phyloP scores from a whole-genome alignment of 2,797 vertebrate genomes.

The Tenualosa thibaudeaui region DNA sequence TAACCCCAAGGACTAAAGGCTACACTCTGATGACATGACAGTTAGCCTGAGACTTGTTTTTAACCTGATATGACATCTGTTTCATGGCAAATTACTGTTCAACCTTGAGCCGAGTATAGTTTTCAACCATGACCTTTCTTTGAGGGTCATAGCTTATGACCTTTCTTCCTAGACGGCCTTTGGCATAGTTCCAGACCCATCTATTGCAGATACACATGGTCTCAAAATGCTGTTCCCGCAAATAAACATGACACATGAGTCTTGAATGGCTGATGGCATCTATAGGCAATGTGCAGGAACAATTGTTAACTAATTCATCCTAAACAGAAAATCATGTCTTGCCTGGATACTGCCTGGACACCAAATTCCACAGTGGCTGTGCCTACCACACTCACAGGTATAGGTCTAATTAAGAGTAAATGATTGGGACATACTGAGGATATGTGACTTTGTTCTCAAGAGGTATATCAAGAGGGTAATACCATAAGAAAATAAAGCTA shows the following conservation, averaged over 20 bases:
- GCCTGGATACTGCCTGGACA: not conserved
- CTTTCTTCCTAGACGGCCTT: conserved; percentile 32
- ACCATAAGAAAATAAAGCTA: not conserved
- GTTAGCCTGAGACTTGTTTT: not conserved
- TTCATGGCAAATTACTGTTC: not conserved
- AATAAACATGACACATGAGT: not conserved
- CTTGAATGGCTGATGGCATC: not conserved
- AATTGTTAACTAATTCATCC: not conserved
- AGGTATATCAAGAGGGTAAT: not conserved
- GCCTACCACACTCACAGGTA: no score
- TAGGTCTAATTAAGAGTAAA: not conserved
- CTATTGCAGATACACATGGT: no score
- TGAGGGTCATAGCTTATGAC: conserved; percentile 58
- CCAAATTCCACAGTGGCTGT: not conserved
- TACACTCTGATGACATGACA: not conserved
- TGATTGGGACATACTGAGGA: not conserved
- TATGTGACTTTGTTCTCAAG: not conserved
- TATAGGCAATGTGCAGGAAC: not conserved
- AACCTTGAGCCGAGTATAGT: not conserved
- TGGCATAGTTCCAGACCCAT: not conserved
- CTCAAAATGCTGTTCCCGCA: not conserved
- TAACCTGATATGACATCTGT: not conserved
- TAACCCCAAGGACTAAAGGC: not conserved
- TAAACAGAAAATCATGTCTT: not conserved
- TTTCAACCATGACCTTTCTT: conserved; percentile 37